These are phyloP conservation scores for Copsychus sechellarum DNA, from an alignment of 2,113 vertebrate genomes.

Conservation along the genomic window DNA sequence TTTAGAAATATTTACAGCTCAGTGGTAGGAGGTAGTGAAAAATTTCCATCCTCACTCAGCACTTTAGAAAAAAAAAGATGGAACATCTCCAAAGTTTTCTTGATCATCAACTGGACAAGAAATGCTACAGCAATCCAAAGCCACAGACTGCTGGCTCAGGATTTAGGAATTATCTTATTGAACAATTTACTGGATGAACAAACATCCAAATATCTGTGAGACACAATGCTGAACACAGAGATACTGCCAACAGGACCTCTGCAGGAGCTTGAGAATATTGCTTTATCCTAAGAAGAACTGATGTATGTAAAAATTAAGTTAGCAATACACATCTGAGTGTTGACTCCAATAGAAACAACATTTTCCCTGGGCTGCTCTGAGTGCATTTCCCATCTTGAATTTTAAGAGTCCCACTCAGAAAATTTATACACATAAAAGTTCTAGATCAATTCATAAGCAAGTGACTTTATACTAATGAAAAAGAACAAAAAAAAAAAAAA, in stretches of 20 bases:
- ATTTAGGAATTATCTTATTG: not conserved
- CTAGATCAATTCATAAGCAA: not conserved
- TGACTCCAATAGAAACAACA: not conserved
- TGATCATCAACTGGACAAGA: not conserved
- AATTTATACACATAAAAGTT: not conserved
- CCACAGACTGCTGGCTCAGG: not conserved
- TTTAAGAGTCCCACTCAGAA: not conserved
- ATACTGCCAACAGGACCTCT: not conserved
- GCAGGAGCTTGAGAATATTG: not conserved
- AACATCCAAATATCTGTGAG: not conserved
- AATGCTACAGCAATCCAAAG: not conserved
- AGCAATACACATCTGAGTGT: not conserved
- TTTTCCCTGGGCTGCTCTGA: not conserved
- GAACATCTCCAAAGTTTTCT: not conserved
- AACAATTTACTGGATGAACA: not conserved
- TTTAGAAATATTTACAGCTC: not conserved
- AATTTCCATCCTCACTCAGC: not conserved
- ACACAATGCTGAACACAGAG: not conserved
- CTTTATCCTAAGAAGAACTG: not conserved
- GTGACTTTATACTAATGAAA: not conserved
- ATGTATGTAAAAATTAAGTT: not conserved
- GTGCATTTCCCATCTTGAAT: not conserved
- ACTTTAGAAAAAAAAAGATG: not conserved
- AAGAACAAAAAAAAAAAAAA: too few species aligned
- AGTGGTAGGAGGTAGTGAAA: not conserved